Evolutionary conservation across 53 echinoderm and acorn worm genomes (phyloP).

Genomic region (Holothuria leucospilota): DNA sequence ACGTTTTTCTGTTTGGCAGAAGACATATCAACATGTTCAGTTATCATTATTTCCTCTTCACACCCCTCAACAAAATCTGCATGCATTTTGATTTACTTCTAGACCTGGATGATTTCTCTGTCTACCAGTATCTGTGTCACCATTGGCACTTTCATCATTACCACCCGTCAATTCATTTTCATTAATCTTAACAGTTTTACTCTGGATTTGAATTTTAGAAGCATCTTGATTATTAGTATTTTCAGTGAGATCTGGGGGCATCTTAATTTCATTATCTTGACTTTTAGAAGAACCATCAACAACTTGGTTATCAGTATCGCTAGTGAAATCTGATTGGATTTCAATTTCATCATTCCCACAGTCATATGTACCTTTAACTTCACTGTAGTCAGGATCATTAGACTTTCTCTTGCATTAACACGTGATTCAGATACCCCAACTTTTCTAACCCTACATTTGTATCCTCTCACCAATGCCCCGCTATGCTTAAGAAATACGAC

Average conservation of each 20-base stretch:
- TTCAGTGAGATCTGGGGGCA: neutral
- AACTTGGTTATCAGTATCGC: neutral
- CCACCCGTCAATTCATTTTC: neutral
- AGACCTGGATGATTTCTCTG: neutral
- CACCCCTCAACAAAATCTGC: slow-evolving; percentile 38
- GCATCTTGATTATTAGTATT: neutral
- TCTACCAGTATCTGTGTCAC: slow-evolving; percentile 7
- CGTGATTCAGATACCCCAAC: slow-evolving; percentile 3
- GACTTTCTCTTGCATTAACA: neutral
- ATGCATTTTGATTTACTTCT: slow-evolving; percentile 44
- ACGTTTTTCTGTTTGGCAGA: slow-evolving; percentile 20
- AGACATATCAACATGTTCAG: slow-evolving; percentile 39
- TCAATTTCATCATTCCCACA: neutral
- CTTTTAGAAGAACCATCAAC: neutral
- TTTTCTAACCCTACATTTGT: neutral
- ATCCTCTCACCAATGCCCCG: slow-evolving; percentile 36
- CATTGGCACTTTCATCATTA: neutral
- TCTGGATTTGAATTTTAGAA: neutral
- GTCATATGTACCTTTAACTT: neutral
- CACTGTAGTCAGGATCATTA: neutral
- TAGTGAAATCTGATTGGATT: neutral
- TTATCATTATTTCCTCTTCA: slow-evolving; percentile 39
- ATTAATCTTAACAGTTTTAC: too few relatives aligned
- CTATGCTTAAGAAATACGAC: slow-evolving; percentile 43
- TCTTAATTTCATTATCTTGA: slow-evolving; percentile 20